Percentiles rank a stretch among this genome's conserved stretches.
Conservation (phyloP, 2,797 vertebrate species). For the Scyliorhinus canicula region DNA sequence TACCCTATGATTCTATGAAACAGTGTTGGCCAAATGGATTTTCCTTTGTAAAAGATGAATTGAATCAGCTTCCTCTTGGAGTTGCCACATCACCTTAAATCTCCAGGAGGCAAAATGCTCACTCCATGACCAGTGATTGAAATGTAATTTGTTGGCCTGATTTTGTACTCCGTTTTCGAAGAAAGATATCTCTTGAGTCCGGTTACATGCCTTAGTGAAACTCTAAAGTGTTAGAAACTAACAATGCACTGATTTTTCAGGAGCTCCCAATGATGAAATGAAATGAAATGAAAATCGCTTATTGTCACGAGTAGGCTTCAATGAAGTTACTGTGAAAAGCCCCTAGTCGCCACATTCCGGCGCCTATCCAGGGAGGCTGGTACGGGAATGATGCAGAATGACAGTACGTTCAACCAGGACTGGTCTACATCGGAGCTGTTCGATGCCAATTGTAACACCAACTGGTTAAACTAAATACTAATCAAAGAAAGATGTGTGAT, state of each 20-base stretch:
- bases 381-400: neutral
- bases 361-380: no score
- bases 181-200: neutral
- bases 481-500: neutral
- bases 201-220: neutral
- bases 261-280: neutral
- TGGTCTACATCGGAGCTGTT: neutral
- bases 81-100: neutral
- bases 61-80: neutral
- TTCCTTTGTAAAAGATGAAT: neutral
- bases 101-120: neutral
- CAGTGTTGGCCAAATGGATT: no score
- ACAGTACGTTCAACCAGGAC: neutral
- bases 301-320: no score
- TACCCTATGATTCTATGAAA: no score
- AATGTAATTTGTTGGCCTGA: neutral
- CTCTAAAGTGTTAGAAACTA: neutral
- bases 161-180: neutral
- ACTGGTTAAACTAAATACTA: neutral
- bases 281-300: no score
- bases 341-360: no score
- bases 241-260: neutral
- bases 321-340: no score
- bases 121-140: neutral
- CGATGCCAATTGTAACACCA: neutral